Evolutionary conservation across 2,113 vertebrate genomes (phyloP), one percentile per base, ranked within the genome.

Genomic region (Xyrauchen texanus): DNA sequence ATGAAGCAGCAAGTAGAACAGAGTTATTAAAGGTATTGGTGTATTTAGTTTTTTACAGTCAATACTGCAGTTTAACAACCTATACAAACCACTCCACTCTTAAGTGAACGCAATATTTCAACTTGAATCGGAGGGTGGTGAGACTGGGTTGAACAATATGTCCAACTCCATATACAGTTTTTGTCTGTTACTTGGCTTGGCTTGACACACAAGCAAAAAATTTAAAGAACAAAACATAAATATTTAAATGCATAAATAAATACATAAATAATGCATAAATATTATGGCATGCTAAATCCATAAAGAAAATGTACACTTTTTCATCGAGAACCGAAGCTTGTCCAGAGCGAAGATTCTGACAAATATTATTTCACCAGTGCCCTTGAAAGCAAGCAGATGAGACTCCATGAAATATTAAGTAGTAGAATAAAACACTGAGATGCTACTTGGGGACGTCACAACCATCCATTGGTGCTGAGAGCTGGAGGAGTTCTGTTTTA

Each of bases 181-280:
- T 34, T 34, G 21, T 61, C 3, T 67, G 52, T 58, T 3, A 15
- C 75, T 76, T 55, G 60, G 64, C 64, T 49, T 63, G n/a, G n/a
- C 58, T 70, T 75, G 70, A 83, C 47, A 55, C 71, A 66, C 68
- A 75, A 61, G 76, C 69, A 77, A 15, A 73, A 61, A 53, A 68
- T 49, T 8, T 61, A 65, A 51, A 8, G 2, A 12, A 34, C 21
- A 34, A 34, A 34, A 34, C 21, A 34, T 34, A 34, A n/a, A 53
- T 8, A 71, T 6, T 34, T 34, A 34, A 34, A 34, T 34, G 21
- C 21, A 34, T 34, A 34, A 34, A 34, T 34, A 34, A 34, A 34
- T 34, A 34, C 21, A 34, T 34, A 34, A n/a, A 53, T 8, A 71
- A 34, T 34, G 21, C 21, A 34, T 34, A 34, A 34, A 34, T 34